Conservation (phyloP, 2,888 invertebrate species). For the Polymixis lichenea region DNA sequence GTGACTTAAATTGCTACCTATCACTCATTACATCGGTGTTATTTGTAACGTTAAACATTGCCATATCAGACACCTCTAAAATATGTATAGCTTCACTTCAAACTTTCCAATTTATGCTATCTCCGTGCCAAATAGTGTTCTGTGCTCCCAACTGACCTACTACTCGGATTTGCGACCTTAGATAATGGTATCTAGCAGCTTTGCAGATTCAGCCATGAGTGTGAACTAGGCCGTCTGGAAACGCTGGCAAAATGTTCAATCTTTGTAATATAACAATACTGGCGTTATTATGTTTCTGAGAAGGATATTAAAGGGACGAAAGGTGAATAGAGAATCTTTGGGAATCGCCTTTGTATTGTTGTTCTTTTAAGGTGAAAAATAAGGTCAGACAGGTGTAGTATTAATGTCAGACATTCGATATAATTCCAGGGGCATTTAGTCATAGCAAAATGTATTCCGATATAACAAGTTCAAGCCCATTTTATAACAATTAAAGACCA, state of each 20-base stretch:
- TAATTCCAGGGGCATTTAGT: neutral
- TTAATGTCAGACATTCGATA: neutral
- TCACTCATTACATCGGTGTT: neutral
- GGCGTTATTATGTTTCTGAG: constrained; percentile 10
- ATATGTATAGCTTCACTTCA: constrained; percentile 11
- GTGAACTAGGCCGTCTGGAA: constrained; percentile 55
- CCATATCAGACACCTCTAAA: neutral
- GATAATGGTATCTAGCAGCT: constrained; percentile 52
- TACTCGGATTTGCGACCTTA: constrained; percentile 47
- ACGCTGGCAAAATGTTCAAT: constrained; percentile 24
- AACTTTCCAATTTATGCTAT: constrained; percentile 37
- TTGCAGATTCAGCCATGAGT: constrained; percentile 47
- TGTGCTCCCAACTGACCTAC: constrained; percentile 50
- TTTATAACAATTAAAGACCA: constrained; percentile 8
- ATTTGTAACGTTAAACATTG: neutral
- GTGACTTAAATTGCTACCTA: neutral
- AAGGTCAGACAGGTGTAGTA: constrained; percentile 15
- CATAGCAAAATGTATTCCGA: neutral
- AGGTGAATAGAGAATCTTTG: constrained; percentile 22
- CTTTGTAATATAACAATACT: constrained; percentile 43
- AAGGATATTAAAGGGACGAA: constrained; percentile 33
- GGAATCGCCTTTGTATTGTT: constrained; percentile 29
- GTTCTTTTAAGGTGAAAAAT: constrained; percentile 16
- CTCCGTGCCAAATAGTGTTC: constrained; percentile 42
- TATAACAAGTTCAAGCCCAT: constrained; percentile 10